Base-by-base conservation (phyloP, 2,797 vertebrate species). In the Liparis tanakae region DNA sequence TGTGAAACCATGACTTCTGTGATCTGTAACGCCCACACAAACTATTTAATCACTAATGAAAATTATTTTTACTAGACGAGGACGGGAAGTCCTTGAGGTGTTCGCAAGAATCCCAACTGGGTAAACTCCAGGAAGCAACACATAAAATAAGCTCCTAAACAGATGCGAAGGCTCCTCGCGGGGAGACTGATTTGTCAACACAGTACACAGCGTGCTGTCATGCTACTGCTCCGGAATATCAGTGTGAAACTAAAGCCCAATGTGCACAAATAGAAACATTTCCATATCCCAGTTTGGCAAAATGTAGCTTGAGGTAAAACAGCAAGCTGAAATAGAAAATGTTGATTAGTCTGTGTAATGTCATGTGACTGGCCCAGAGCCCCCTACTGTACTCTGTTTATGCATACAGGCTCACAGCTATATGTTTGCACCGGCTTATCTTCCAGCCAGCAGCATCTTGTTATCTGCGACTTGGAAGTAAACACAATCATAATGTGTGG, bases 391-490 rank as follows among this genome's bases (percentile, higher is more conserved):
- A 63, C 63, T 61, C 57, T 0, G 39, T 79, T 80, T 73, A 39
- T 78, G 78, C 74, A 71, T 63, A 70, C 70, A 65, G 33, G 58
- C 82, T 85, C 1, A 0, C 8, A 53, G 84, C 74, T 79, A 76
- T 66, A 74, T 85, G 86, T 90, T 88, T 82, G 78, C 79, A 73
- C 76, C 76, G 54, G 82, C 88, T 89, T 91, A 87, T 82, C 87
- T 88, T 71, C 79, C 83, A 74, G 81, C 89, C 80, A 51, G 72
- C 83, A 84, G 83, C 86, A 78, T 88, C 89, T 87, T 86, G 88
- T 92, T 92, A 92, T 94, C 90, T 87, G 70, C 60, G 54, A 78
- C 74, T 76, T 70, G 81, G 81, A 87, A 86, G 83, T 86, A 89
- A 88, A 85, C 73, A 71, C 80, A 85, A 80, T 83, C 76, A 73